phyloP scores from a whole-genome alignment of 2,797 vertebrate genomes.

The Aotus griseimembra region DNA sequence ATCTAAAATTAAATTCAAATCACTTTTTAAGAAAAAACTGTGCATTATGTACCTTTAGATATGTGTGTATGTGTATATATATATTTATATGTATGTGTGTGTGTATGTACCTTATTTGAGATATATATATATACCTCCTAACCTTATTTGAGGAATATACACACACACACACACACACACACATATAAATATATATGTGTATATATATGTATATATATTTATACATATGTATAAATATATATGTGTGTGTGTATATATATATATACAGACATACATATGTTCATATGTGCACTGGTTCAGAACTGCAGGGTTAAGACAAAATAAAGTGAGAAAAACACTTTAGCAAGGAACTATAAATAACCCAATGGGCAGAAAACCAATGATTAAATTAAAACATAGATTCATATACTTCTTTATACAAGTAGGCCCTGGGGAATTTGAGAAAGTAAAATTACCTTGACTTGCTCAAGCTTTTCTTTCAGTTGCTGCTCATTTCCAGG shows the following conservation, averaged over 20 bases:
- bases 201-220: no score
- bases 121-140: no score
- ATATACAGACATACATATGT: not conserved
- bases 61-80: not conserved
- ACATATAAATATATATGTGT: no score
- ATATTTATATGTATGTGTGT: not conserved
- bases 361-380: not conserved
- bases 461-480: conserved; percentile 91
- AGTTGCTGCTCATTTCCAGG: conserved; percentile 91
- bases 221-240: no score
- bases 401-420: conserved; percentile 23
- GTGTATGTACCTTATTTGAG: no score
- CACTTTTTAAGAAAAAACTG: not conserved
- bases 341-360: conserved; percentile 25
- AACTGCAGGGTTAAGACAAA: conserved; percentile 25
- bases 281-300: not conserved
- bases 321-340: conserved; percentile 25
- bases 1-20: not conserved
- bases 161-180: no score
- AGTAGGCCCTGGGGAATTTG: not conserved
- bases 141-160: no score
- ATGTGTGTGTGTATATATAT: no score
- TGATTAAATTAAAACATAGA: conserved; percentile 39
- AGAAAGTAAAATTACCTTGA: conserved; percentile 89
- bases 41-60: not conserved